Evolutionary conservation across 2,113 vertebrate genomes (phyloP).

Genomic region (Grammomys dolichurus): DNA sequence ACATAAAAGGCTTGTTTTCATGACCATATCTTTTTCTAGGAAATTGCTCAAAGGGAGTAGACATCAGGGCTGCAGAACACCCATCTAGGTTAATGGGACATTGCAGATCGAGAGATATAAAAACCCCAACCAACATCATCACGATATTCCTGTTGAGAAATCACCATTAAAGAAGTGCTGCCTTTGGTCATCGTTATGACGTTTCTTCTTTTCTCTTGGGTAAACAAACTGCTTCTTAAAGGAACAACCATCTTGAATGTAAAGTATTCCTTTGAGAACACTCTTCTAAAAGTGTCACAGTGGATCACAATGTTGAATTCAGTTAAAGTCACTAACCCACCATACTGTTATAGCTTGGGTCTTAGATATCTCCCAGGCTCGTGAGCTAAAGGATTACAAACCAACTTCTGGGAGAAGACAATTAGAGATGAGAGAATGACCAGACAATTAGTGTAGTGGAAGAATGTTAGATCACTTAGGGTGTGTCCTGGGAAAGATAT

Average conservation of each 20-base stretch:
- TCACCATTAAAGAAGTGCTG: background rate
- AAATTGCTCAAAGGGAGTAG: slow-evolving; percentile 22
- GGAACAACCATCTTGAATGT: background rate
- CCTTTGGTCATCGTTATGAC: slow-evolving; percentile 1
- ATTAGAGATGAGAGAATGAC: background rate
- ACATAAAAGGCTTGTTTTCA: background rate
- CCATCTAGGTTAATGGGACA: background rate
- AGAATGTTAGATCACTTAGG: background rate
- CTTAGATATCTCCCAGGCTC: background rate
- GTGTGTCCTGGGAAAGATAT: background rate
- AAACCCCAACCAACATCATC: background rate
- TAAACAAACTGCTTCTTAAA: background rate
- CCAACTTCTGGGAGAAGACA: background rate
- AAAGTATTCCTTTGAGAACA: background rate
- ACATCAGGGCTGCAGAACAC: background rate
- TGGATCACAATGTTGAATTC: background rate
- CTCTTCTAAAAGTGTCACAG: background rate
- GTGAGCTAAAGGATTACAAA: background rate
- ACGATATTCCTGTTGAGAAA: background rate
- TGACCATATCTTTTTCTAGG: background rate
- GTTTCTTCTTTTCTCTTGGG: background rate
- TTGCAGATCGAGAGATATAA: slow-evolving; percentile 3
- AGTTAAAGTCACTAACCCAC: background rate
- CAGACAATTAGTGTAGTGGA: too few species aligned
- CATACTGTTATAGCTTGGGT: background rate